These are phyloP conservation scores for Amniataba percoides DNA, from an alignment of 2,797 vertebrate genomes.

Conservation along the genomic window DNA sequence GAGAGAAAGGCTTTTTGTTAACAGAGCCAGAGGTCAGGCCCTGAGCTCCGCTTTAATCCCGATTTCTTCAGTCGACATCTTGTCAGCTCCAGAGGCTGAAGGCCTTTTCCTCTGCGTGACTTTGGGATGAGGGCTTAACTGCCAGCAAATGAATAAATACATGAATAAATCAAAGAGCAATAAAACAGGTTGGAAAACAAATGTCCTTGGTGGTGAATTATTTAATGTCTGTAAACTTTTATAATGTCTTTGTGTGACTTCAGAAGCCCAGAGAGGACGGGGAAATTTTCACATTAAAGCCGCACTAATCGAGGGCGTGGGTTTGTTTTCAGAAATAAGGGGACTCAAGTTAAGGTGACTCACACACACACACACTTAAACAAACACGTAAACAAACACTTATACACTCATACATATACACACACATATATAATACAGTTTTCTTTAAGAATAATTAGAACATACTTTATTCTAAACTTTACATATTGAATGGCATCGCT, in stretches of 20 bases:
- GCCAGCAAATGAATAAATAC: slow-evolving; percentile 15
- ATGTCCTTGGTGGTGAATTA: not conserved
- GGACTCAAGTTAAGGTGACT: not conserved
- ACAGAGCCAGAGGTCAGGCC: slow-evolving; percentile 51
- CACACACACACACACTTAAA: not conserved
- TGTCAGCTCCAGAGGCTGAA: slow-evolving; percentile 10
- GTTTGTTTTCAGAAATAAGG: not conserved
- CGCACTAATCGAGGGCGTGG: not conserved
- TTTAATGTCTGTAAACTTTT: not conserved
- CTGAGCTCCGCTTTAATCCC: slow-evolving; percentile 44
- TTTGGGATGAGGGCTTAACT: not conserved
- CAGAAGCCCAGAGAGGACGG: not conserved
- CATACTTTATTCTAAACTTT: not conserved
- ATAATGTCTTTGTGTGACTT: not conserved
- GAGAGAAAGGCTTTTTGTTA: slow-evolving; percentile 31
- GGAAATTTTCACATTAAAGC: not conserved
- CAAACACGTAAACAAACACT: no score
- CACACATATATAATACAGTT: no score
- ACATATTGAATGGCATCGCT: not conserved
- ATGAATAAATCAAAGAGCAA: not conserved
- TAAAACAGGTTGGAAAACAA: not conserved
- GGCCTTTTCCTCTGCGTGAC: not conserved
- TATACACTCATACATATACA: no score
- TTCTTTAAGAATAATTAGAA: no score
- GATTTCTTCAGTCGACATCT: slow-evolving; percentile 16